Conservation (phyloP, 2,797 vertebrate genomes). For the Miichthys miiuy region DNA sequence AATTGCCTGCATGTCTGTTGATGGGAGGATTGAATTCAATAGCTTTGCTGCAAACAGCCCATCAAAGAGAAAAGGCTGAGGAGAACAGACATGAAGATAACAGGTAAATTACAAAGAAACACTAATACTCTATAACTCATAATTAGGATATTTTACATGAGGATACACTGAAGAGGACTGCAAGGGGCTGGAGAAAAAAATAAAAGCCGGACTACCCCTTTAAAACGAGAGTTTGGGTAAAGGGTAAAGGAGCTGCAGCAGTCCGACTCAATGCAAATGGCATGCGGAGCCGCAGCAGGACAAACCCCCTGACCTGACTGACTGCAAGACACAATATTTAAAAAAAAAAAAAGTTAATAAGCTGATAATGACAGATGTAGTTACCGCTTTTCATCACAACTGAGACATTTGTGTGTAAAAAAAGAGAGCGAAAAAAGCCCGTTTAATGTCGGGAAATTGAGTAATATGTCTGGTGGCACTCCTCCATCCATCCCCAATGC, state of each 20-base stretch:
- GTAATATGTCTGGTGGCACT: background rate
- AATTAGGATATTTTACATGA: too few relatives aligned
- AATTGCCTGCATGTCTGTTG: background rate
- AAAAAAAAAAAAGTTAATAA: conserved; percentile 7
- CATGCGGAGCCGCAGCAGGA: conserved; percentile 58
- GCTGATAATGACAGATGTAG: background rate
- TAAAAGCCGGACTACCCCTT: conserved; percentile 36
- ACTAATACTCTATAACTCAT: background rate
- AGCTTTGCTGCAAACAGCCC: conserved; percentile 7
- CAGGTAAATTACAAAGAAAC: background rate
- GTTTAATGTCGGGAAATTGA: conserved; percentile 11
- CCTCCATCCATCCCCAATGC: conserved; percentile 3
- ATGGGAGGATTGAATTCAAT: background rate
- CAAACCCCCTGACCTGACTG: conserved; percentile 37
- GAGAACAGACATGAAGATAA: conserved; percentile 1
- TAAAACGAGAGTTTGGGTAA: conserved; percentile 46
- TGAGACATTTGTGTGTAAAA: conserved; percentile 1
- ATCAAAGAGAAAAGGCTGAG: background rate
- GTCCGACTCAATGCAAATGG: conserved; percentile 39
- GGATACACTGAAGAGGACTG: background rate
- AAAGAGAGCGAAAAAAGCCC: conserved; percentile 1
- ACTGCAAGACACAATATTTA: background rate
- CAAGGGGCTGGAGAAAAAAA: background rate
- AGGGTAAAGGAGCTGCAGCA: conserved; percentile 48
- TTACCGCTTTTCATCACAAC: background rate